Evolutionary conservation across 2,113 vertebrate genomes (phyloP).

Genomic region (Mormoops blainvillei): DNA sequence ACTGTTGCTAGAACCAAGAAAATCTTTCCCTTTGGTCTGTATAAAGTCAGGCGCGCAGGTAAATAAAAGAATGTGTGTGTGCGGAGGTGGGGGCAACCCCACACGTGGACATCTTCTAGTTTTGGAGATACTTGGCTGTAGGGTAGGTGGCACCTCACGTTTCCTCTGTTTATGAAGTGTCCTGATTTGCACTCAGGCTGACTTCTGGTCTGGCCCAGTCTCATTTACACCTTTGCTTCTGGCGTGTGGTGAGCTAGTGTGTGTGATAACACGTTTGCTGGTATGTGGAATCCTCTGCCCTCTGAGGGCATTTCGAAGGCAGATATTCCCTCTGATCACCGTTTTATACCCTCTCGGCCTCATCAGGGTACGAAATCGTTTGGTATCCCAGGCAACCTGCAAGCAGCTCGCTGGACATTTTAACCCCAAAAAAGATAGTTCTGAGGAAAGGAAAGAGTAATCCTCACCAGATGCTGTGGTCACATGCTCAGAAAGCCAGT

Average conservation of each 20-base stretch:
- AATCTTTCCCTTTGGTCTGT: background rate
- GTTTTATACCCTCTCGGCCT: background rate
- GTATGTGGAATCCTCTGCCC: background rate
- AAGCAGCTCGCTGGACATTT: background rate
- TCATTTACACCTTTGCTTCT: background rate
- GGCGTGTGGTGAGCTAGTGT: background rate
- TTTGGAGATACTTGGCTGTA: background rate
- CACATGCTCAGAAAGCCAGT: background rate
- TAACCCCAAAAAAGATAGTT: background rate
- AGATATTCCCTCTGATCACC: background rate
- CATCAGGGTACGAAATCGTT: background rate
- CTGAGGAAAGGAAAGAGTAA: fast-evolving
- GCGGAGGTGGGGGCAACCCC: background rate
- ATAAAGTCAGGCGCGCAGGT: background rate
- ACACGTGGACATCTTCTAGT: background rate
- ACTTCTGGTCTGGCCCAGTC: background rate
- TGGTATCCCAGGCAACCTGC: conserved; percentile 50
- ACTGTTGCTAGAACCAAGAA: background rate
- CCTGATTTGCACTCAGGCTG: no score
- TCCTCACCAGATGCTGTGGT: no score
- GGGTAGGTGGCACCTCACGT: fast-evolving
- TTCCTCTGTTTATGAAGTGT: no score
- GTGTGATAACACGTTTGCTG: background rate
- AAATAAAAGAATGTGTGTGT: background rate
- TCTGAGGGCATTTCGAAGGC: background rate